phyloP scores from a whole-genome alignment of 2,797 vertebrate genomes.

The Sebastes goodei region DNA sequence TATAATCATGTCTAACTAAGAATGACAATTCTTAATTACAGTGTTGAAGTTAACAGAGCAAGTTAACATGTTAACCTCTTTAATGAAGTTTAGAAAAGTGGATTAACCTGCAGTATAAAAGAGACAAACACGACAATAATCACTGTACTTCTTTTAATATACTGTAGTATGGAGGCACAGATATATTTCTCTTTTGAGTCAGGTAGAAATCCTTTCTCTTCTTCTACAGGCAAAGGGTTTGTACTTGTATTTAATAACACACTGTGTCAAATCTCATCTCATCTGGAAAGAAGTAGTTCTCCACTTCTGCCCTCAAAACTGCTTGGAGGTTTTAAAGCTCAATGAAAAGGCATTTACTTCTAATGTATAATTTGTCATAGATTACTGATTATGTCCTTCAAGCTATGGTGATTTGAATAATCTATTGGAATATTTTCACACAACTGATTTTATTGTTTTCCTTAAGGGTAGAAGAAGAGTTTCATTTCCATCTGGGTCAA shows the following conservation, averaged over 20 bases:
- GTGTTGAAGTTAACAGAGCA: neutral
- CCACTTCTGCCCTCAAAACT: neutral
- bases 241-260: neutral
- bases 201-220: neutral
- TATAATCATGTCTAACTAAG: neutral
- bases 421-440: neutral
- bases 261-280: constrained; percentile 9
- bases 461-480: neutral
- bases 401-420: neutral
- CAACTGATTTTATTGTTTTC: neutral
- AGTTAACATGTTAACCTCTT: neutral
- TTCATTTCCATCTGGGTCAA: neutral
- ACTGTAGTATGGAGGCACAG: neutral
- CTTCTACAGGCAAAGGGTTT: neutral
- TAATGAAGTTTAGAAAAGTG: neutral
- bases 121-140: neutral
- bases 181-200: neutral
- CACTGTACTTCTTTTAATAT: neutral
- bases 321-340: constrained; percentile 7
- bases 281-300: constrained; percentile 10
- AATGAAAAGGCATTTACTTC: neutral
- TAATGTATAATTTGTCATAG: neutral
- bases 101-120: neutral
- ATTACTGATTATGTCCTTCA: constrained; percentile 10
- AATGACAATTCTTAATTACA: neutral